These are phyloP conservation scores for Anagyrus pseudococci DNA, from an alignment of 2,888 invertebrate species.

Conservation along the genomic window DNA sequence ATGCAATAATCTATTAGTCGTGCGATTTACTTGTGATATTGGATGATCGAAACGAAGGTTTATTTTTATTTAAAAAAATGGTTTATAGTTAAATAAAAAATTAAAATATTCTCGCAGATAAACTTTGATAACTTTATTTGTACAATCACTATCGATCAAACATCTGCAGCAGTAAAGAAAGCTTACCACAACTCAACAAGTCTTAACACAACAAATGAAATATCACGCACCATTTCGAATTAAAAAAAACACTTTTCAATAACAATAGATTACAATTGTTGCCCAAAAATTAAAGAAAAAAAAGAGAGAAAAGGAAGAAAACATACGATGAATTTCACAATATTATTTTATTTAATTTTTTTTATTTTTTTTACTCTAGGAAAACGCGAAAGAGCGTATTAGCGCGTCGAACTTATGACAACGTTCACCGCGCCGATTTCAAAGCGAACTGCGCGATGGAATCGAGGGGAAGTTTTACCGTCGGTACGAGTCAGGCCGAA, in stretches of 20 bases:
- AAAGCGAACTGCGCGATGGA: constrained; percentile 38
- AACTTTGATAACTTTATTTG: too few relatives aligned
- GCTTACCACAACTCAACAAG: constrained; percentile 30
- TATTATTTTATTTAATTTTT: constrained; percentile 3
- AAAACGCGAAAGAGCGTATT: not conserved
- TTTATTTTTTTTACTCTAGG: not conserved
- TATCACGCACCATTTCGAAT: constrained; percentile 19
- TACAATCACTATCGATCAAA: too few relatives aligned
- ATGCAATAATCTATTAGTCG: not conserved
- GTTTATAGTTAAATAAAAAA: too few relatives aligned
- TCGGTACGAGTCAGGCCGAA: constrained; percentile 4
- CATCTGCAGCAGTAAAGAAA: not conserved
- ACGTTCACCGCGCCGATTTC: constrained; percentile 37
- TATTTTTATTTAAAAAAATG: too few relatives aligned
- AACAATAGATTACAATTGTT: too few relatives aligned
- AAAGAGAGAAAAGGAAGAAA: too few relatives aligned
- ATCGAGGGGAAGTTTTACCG: constrained; percentile 41
- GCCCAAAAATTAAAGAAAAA: too few relatives aligned
- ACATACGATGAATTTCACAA: too few relatives aligned
- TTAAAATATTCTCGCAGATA: not conserved
- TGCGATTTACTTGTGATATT: not conserved
- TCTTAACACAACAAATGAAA: constrained; percentile 16
- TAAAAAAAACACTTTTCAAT: not conserved
- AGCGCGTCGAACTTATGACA: constrained; percentile 24
- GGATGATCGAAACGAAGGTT: too few relatives aligned